Evolutionary conservation across 2,888 invertebrate species (phyloP).

Genomic region (Tipula unca): DNA sequence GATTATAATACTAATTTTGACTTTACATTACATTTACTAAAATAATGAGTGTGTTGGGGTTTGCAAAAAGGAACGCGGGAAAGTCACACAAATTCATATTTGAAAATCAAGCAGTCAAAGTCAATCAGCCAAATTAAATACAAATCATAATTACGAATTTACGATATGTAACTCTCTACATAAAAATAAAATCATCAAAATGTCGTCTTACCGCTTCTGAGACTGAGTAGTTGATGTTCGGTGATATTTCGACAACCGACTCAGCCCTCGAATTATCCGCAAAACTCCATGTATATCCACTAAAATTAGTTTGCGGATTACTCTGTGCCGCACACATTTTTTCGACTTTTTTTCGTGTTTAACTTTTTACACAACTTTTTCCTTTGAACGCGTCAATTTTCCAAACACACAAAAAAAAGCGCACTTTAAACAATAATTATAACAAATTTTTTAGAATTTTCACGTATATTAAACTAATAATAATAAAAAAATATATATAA

Average conservation of each 20-base stretch:
- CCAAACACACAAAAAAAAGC: neutral
- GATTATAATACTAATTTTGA: neutral
- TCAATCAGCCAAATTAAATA: neutral
- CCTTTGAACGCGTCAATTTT: neutral
- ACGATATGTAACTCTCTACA: neutral
- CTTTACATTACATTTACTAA: neutral
- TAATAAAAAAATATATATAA: neutral
- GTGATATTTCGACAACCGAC: slow-evolving; percentile 42
- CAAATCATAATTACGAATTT: neutral
- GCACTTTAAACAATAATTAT: neutral
- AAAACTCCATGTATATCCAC: slow-evolving; percentile 43
- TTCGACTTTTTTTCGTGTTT: neutral
- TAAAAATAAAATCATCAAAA: neutral
- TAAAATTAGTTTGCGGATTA: slow-evolving; percentile 41
- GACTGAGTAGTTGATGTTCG: slow-evolving; percentile 43
- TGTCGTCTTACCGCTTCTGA: slow-evolving; percentile 41
- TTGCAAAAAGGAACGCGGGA: neutral
- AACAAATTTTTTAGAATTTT: neutral
- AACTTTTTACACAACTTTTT: neutral
- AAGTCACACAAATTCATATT: neutral
- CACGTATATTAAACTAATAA: slow-evolving; percentile 4
- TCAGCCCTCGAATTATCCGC: slow-evolving; percentile 41
- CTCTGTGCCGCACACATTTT: slow-evolving; percentile 43
- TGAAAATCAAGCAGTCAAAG: neutral
- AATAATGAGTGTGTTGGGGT: neutral